These are phyloP conservation scores for Symphodus melops DNA, from an alignment of 2,113 vertebrate species.

Conservation along the genomic window DNA sequence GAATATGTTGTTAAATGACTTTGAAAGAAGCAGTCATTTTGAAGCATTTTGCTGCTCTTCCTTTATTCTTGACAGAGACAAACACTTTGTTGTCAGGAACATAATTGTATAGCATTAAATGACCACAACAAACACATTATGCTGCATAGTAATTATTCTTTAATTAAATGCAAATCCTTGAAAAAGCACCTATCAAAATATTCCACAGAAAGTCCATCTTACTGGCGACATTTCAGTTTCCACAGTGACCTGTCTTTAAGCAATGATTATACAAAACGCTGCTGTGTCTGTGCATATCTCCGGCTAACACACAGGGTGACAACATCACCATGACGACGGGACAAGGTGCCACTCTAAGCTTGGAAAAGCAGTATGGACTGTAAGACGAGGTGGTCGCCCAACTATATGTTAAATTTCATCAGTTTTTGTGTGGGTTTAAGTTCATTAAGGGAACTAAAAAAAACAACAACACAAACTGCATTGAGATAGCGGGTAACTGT, in stretches of 20 bases:
- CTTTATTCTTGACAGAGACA: not conserved
- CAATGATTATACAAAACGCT: slow-evolving; percentile 45
- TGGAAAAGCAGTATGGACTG: slow-evolving; percentile 19
- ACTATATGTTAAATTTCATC: not conserved
- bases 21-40: not conserved
- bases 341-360: slow-evolving; percentile 29
- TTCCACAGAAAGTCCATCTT: slow-evolving; percentile 20
- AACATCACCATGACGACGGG: slow-evolving; percentile 67
- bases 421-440: not conserved
- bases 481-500: not conserved
- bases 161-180: slow-evolving; percentile 48
- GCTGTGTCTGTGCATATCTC: slow-evolving; percentile 34
- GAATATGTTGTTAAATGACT: not conserved
- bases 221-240: slow-evolving; percentile 54
- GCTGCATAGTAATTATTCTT: slow-evolving; percentile 8
- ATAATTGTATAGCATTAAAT: not conserved
- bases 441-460: not conserved
- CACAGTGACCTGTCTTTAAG: slow-evolving; percentile 40
- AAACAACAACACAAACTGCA: not conserved
- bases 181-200: slow-evolving; percentile 16
- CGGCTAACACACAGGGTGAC: slow-evolving; percentile 24
- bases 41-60: not conserved
- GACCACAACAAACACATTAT: not conserved
- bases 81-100: not conserved
- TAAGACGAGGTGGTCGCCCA: not conserved